phyloP scores from a whole-genome alignment of 1,140 invertebrate species.

The Drosophila kepulauana region DNA sequence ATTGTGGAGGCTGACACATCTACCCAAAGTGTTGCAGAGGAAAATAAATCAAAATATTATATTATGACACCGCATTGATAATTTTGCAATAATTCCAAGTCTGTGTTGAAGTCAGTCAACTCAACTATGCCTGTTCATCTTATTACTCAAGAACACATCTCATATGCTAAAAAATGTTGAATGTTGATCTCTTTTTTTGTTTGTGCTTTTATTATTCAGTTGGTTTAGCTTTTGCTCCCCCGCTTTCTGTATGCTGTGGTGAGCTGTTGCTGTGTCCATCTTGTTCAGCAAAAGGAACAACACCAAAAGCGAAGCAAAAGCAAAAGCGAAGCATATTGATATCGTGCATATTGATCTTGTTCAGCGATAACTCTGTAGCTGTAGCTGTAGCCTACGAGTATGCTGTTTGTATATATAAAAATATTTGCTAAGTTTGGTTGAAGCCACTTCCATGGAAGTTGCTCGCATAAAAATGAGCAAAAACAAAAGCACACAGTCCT shows the following conservation, averaged over 20 bases:
- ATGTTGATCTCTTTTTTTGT: constrained; percentile 1
- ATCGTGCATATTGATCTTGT: constrained; percentile 85
- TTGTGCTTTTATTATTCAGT: not conserved
- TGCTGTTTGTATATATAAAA: constrained; percentile 70
- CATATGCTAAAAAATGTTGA: constrained; percentile 25
- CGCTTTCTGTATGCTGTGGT: not conserved
- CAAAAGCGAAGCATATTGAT: constrained; percentile 72
- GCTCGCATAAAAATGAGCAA: constrained; percentile 69
- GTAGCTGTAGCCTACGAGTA: constrained; percentile 16
- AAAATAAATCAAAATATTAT: no score
- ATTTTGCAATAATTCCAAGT: no score
- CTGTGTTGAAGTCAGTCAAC: no score
- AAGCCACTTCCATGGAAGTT: constrained; percentile 84
- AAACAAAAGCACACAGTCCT: constrained; percentile 43
- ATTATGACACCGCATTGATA: no score
- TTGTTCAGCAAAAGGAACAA: constrained; percentile 39
- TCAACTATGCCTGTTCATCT: not conserved
- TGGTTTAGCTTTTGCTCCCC: constrained; percentile 4
- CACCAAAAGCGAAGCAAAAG: constrained; percentile 10
- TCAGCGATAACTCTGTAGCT: constrained; percentile 74
- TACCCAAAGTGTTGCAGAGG: no score
- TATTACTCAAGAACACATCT: constrained; percentile 27
- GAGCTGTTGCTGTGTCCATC: constrained; percentile 16
- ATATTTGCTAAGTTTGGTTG: constrained; percentile 75
- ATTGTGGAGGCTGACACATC: constrained; percentile 22